These are phyloP conservation scores for Neopipo cinnamomea DNA, from an alignment of 2,113 vertebrate genomes.

Conservation along the genomic window DNA sequence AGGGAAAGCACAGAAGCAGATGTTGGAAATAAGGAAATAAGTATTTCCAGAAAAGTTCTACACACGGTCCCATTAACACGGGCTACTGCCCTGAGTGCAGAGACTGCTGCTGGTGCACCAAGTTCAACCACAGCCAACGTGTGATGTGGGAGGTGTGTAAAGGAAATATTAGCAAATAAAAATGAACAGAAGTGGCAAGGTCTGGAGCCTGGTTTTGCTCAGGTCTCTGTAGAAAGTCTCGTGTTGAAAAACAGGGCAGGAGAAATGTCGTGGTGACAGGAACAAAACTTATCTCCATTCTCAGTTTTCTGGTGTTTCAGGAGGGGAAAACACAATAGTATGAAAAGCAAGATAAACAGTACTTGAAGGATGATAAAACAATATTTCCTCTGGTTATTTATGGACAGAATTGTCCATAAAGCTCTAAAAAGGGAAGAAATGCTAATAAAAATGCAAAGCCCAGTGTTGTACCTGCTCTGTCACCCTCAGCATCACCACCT, in stretches of 20 bases:
- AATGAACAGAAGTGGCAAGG: neutral
- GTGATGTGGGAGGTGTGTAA: neutral
- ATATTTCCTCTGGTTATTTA: neutral
- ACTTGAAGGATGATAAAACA: neutral
- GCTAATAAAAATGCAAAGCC: neutral
- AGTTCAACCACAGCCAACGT: neutral
- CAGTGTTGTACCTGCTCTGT: neutral
- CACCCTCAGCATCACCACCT: neutral
- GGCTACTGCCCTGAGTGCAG: slow-evolving; percentile 26
- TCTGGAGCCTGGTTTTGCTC: neutral
- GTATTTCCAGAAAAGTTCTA: slow-evolving; percentile 25
- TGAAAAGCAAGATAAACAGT: neutral
- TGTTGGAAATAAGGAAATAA: neutral
- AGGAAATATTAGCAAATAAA: neutral
- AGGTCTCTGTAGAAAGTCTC: neutral
- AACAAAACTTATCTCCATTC: neutral
- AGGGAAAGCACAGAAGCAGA: slow-evolving; percentile 47
- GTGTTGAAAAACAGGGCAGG: neutral
- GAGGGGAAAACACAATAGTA: neutral
- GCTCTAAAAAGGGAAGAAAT: neutral
- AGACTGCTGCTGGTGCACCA: neutral
- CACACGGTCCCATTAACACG: neutral
- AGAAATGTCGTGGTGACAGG: fast-evolving
- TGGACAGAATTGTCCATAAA: neutral
- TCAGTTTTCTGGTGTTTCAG: neutral